Conservation (phyloP, 2,797 vertebrate genomes). For the Sorex maritimensis region DNA sequence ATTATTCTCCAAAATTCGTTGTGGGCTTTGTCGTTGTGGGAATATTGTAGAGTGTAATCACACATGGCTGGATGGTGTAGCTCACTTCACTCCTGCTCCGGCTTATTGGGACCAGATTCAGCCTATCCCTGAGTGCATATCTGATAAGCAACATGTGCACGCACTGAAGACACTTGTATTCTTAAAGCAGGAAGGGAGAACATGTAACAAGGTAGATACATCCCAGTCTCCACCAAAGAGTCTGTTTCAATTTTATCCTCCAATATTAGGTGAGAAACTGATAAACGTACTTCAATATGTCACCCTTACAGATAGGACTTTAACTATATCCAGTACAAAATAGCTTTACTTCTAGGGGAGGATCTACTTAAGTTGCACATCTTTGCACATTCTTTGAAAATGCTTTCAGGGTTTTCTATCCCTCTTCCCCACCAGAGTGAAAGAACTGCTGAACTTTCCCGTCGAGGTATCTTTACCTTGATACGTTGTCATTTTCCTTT, state of each 20-base stretch:
- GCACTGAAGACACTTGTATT: no score
- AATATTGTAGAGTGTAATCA: not conserved
- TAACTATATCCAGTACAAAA: not conserved
- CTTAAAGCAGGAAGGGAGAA: not conserved
- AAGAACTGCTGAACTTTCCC: not conserved
- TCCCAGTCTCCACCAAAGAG: not conserved
- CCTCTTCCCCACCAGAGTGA: not conserved
- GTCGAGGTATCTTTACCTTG: not conserved
- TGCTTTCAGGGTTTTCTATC: not conserved
- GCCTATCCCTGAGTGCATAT: no score
- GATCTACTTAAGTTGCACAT: no score
- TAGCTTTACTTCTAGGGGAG: no score
- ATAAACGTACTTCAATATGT: constrained; percentile 9
- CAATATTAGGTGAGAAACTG: not conserved
- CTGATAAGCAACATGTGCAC: no score
- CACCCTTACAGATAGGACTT: not conserved
- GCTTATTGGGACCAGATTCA: no score
- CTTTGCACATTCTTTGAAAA: not conserved
- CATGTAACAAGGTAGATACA: not conserved
- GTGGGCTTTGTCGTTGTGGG: not conserved
- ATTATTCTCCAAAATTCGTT: no score
- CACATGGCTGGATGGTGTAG: not conserved
- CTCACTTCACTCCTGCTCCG: no score
- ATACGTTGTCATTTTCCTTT: not conserved
- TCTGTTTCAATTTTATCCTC: constrained; percentile 24